These are phyloP conservation scores for Apoda limacodes DNA, from an alignment of 2,888 invertebrate genomes.

Conservation along the genomic window DNA sequence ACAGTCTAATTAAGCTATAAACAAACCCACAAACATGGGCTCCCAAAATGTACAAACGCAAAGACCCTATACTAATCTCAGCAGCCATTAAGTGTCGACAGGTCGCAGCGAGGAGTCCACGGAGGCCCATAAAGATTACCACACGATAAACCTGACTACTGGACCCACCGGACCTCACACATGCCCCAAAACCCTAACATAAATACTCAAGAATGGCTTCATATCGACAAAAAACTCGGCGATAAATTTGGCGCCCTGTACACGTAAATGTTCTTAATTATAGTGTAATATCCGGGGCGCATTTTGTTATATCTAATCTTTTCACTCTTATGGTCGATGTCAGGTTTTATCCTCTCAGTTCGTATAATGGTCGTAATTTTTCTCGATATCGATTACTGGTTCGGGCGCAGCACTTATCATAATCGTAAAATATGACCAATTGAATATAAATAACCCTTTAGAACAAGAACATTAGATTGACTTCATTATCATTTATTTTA, in stretches of 20 bases:
- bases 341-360: constrained; percentile 26
- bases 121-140: constrained; percentile 64
- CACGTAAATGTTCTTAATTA: constrained; percentile 68
- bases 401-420: constrained; percentile 29
- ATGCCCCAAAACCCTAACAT: constrained; percentile 47
- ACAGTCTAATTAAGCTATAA: constrained; percentile 70
- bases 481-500: no score
- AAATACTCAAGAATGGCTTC: constrained; percentile 60
- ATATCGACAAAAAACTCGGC: constrained; percentile 66
- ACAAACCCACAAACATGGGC: constrained; percentile 63
- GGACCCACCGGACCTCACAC: constrained; percentile 61
- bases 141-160: constrained; percentile 63
- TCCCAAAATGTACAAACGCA: constrained; percentile 50
- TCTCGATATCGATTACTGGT: constrained; percentile 41
- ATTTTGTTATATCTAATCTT: constrained; percentile 57
- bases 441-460: no score
- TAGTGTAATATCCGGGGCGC: constrained; percentile 59
- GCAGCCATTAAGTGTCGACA: constrained; percentile 64
- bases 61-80: constrained; percentile 49
- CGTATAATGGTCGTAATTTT: constrained; percentile 34
- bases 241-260: constrained; percentile 68
- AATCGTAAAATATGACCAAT: no score
- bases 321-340: constrained; percentile 46
- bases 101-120: constrained; percentile 57
- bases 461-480: no score